These are phyloP conservation scores for Ruditapes philippinarum DNA, from an alignment of 1,140 invertebrate genomes.

Conservation along the genomic window DNA sequence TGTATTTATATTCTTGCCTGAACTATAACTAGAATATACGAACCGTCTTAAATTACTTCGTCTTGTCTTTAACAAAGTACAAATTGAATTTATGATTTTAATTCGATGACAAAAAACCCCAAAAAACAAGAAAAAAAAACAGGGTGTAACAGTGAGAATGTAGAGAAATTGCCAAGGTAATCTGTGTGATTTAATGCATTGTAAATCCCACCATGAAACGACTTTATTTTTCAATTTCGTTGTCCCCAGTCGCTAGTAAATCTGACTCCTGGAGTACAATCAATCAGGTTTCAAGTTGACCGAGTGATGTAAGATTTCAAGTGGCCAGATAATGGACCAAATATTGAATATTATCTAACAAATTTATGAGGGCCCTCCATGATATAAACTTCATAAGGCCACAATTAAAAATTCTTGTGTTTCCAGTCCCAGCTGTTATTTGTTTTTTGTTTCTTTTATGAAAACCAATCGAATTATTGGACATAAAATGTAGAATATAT, in stretches of 20 bases:
- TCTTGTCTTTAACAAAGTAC: no score
- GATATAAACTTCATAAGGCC: not conserved
- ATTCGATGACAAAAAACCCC: no score
- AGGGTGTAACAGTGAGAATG: no score
- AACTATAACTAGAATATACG: no score
- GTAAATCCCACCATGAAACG: not conserved
- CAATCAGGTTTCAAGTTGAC: constrained; percentile 37
- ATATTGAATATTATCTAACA: constrained; percentile 65
- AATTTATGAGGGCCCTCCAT: constrained; percentile 41
- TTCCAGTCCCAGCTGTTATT: not conserved
- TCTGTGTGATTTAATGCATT: not conserved
- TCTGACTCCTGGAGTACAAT: constrained; percentile 38
- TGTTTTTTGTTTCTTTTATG: no score
- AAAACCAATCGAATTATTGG: no score
- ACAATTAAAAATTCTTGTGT: not conserved
- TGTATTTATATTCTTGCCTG: no score
- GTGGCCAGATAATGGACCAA: constrained; percentile 48
- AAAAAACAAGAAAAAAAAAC: no score
- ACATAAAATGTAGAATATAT: no score
- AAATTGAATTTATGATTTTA: no score
- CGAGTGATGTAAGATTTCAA: constrained; percentile 61
- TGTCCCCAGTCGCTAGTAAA: constrained; percentile 43
- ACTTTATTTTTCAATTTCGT: constrained; percentile 18
- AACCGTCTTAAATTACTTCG: no score
- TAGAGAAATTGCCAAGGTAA: not conserved